A percentile compares a stretch with the other conserved stretches of the same genome.
These are phyloP conservation scores for Arenaria interpres DNA, from an alignment of 2,113 vertebrate species.

Conservation along the genomic window DNA sequence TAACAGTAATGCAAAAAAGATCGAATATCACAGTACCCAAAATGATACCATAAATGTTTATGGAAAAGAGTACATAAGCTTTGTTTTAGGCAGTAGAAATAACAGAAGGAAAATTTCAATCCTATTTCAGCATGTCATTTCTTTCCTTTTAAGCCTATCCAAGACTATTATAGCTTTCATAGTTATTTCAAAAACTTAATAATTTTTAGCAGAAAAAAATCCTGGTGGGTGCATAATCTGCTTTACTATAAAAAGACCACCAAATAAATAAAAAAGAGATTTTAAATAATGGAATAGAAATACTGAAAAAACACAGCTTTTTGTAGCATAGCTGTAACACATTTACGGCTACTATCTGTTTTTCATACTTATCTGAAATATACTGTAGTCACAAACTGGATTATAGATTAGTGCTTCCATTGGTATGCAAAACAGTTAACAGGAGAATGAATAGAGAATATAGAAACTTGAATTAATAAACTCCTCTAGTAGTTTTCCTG, in stretches of 20 bases:
- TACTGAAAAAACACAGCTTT: not conserved
- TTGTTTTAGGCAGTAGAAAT: not conserved
- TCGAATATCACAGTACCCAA: not conserved
- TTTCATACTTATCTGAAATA: constrained; percentile 6
- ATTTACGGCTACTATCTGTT: not conserved
- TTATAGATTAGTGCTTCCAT: not conserved
- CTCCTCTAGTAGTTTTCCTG: not conserved
- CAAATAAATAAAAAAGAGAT: not conserved
- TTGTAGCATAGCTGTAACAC: not conserved
- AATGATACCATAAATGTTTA: not conserved
- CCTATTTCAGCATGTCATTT: not conserved
- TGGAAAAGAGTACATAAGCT: not conserved
- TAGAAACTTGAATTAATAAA: not conserved
- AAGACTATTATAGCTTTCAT: not conserved
- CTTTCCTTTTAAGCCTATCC: not conserved
- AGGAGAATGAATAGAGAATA: not conserved
- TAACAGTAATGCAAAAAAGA: not conserved
- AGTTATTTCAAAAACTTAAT: not conserved
- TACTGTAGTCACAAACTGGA: not conserved
- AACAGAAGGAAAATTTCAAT: not conserved
- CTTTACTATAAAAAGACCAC: not conserved
- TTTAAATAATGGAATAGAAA: not conserved
- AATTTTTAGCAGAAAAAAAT: not conserved
- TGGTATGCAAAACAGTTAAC: not conserved
- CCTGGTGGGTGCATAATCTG: not conserved